These are phyloP conservation scores for Sterrhoptilus dennistouni DNA, from an alignment of 2,113 vertebrate genomes.

Conservation along the genomic window DNA sequence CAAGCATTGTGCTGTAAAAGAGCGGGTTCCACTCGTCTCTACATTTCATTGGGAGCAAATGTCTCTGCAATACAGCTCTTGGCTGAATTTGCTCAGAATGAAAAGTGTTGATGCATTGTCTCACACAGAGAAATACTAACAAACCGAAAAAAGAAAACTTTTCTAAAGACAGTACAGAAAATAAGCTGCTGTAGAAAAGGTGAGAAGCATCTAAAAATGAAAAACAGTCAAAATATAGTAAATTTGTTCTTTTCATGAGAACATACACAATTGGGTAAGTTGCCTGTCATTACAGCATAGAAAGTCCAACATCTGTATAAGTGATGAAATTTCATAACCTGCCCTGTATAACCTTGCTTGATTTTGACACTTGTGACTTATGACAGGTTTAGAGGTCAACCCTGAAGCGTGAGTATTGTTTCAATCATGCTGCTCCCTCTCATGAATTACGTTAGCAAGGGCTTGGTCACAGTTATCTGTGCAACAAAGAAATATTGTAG, in stretches of 20 bases:
- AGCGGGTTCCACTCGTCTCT: neutral
- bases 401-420: constrained; percentile 61
- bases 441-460: constrained; percentile 52
- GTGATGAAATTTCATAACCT: constrained; percentile 64
- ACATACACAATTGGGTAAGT: neutral
- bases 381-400: constrained; percentile 60
- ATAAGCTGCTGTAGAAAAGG: neutral
- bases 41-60: neutral
- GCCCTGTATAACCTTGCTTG: constrained; percentile 37
- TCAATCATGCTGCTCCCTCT: constrained; percentile 48
- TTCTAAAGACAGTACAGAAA: neutral
- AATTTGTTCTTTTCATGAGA: neutral
- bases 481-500: constrained; percentile 66
- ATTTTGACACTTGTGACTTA: constrained; percentile 67
- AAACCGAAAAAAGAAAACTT: neutral
- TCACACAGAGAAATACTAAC: neutral
- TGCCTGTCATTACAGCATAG: neutral
- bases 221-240: neutral
- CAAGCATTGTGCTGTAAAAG: neutral
- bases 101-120: neutral
- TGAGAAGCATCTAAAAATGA: neutral
- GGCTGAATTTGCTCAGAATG: neutral
- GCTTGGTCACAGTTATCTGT: constrained; percentile 60
- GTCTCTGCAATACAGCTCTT: neutral
- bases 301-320: constrained; percentile 52